A percentile compares a stretch with the other conserved stretches of the same genome.
Conservation (phyloP, 2,888 invertebrate genomes). For the Agonopterix arenella region DNA sequence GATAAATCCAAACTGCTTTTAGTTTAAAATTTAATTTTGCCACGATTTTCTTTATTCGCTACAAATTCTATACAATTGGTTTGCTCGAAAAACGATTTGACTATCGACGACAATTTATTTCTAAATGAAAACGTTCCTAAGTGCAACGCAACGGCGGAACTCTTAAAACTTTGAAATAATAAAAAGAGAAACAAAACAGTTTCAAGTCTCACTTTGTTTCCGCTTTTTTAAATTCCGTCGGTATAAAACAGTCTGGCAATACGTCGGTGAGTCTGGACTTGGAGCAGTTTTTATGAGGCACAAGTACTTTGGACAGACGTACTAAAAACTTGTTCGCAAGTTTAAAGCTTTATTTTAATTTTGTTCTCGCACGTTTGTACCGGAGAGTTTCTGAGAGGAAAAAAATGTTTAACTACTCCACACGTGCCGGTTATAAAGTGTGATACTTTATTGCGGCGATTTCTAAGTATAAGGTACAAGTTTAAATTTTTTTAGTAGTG, state of each 20-base stretch:
- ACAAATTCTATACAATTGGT: too few relatives aligned
- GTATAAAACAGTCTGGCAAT: constrained; percentile 57
- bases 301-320: constrained; percentile 44
- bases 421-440: constrained; percentile 56
- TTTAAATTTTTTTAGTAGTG: too few relatives aligned
- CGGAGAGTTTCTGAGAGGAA: constrained; percentile 33
- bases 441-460: constrained; percentile 1
- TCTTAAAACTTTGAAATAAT: constrained; percentile 19
- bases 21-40: too few relatives aligned
- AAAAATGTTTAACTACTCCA: constrained; percentile 46
- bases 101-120: too few relatives aligned
- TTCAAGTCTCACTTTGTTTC: constrained; percentile 20
- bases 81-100: too few relatives aligned
- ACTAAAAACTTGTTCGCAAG: constrained; percentile 60
- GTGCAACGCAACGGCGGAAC: too few relatives aligned
- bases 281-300: constrained; percentile 54
- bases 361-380: constrained; percentile 40
- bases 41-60: too few relatives aligned
- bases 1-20: too few relatives aligned
- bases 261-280: constrained; percentile 49
- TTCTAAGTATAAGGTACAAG: too few relatives aligned
- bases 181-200: constrained; percentile 37
- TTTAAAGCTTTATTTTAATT: constrained; percentile 73
- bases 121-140: too few relatives aligned
- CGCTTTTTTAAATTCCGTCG: constrained; percentile 27